phyloP scores from a whole-genome alignment of 2,888 invertebrate species.

The Incurvaria masculella region DNA sequence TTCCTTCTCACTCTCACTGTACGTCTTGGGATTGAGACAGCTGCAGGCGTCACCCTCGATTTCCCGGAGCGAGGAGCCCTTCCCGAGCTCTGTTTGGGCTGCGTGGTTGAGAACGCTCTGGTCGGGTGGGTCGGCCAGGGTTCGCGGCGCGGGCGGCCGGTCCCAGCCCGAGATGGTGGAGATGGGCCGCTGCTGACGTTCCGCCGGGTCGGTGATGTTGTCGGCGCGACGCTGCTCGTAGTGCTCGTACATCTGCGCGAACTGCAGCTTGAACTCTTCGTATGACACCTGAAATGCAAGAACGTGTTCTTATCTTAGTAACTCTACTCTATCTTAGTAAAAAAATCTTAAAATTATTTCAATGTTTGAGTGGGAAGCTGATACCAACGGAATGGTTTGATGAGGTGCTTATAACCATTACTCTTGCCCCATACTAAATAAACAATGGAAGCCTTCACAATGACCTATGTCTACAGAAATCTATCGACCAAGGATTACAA shows the following conservation, averaged over 20 bases:
- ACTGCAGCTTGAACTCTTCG: constrained; percentile 96
- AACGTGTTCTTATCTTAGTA: too few relatives aligned
- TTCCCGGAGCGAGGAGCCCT: constrained; percentile 41
- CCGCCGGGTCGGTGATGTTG: constrained; percentile 92
- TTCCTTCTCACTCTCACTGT: constrained; percentile 19
- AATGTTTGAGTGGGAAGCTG: neutral
- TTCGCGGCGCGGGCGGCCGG: constrained; percentile 43
- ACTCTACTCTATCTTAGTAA: too few relatives aligned
- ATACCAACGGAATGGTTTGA: too few relatives aligned
- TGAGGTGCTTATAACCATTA: too few relatives aligned
- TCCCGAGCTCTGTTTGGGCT: constrained; percentile 48
- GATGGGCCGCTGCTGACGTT: constrained; percentile 88
- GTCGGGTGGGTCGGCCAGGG: constrained; percentile 23
- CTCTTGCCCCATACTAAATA: too few relatives aligned
- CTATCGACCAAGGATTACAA: too few relatives aligned
- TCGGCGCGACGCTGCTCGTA: constrained; percentile 93
- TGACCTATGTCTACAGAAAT: too few relatives aligned
- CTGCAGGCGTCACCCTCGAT: constrained; percentile 35
- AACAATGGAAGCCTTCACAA: too few relatives aligned
- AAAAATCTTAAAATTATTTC: too few relatives aligned
- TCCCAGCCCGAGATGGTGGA: constrained; percentile 97
- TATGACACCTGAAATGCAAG: constrained; percentile 75
- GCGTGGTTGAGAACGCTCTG: constrained; percentile 38
- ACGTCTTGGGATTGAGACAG: constrained; percentile 22
- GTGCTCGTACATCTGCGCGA: constrained; percentile 96